Base-by-base conservation (phyloP, 1,140 invertebrate genomes). In the Ostrea denselamellosa region DNA sequence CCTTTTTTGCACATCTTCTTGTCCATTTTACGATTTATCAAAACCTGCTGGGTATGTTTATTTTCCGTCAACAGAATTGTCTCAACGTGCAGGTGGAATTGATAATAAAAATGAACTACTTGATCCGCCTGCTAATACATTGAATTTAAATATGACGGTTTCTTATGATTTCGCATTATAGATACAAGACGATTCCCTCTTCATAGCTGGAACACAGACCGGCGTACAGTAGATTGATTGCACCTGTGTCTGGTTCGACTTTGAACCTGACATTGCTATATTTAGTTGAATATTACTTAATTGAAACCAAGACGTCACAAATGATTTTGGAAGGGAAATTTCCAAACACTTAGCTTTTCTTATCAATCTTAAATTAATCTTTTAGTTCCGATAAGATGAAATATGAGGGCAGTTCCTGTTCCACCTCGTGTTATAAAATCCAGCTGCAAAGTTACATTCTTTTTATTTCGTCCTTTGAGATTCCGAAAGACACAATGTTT, bases 251-350 rank as follows among this genome's bases (percentile, higher is more conserved):
- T 62, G 19, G 14, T 7, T 62, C n/a, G 56, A 62, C 56, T 19
- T 77, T 77, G 68, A 77, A 77, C 25, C 10, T 25, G 8, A 34
- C 58, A n/a, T n/a, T 9, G n/a, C 68, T 77, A 77, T 77, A 28
- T 77, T 77, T 77, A 77, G 68, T 0, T 62, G 56, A 19, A 17
- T n/a, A 62, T 62, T 62, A 62, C 17, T 62, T 62, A 62, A 62
- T 62, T 44, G 68, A 12, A 44, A 28, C 22, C 68, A 77, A 77
- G 25, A 34, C 22, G 22, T 77, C 22, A 77, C 25, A 77, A 77
- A 25, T 77, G 10, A 77, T 62, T 58, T 62, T 62, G 17, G 68
- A 77, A 77, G 68, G 68, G 68, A 77, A 77, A 28, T 77, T 77
- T 77, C 25, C 68, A 28, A 77, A 28, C 68, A 77, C n/a, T 62